phyloP scores from a whole-genome alignment of 1,140 invertebrate species.

The Drosophila cardini region DNA sequence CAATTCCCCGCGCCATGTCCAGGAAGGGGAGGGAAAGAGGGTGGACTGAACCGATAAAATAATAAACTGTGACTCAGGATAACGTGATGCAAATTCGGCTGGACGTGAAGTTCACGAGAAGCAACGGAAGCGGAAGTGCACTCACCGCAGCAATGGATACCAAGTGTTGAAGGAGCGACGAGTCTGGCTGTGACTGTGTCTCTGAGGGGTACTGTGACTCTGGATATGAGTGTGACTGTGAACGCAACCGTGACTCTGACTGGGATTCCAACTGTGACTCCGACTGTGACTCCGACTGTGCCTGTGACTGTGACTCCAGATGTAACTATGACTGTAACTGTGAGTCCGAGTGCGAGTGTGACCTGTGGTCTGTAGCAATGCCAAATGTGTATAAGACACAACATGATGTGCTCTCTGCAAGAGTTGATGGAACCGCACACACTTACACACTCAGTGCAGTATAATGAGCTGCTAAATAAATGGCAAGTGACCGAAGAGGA shows the following conservation, averaged over 20 bases:
- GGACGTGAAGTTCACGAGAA: constrained; percentile 38
- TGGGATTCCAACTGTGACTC: too few relatives aligned
- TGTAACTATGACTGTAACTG: too few relatives aligned
- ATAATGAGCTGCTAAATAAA: constrained; percentile 58
- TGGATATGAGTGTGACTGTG: background rate
- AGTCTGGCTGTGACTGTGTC: background rate
- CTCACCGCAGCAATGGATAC: constrained; percentile 39
- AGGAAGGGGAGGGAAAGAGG: constrained; percentile 3
- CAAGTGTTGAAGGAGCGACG: constrained; percentile 6
- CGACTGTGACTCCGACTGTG: too few relatives aligned
- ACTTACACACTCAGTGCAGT: constrained; percentile 34
- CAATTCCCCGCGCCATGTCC: background rate
- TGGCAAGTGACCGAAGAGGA: constrained; percentile 15
- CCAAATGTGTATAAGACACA: constrained; percentile 7
- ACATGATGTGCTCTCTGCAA: background rate
- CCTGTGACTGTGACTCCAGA: background rate
- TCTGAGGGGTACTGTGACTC: background rate
- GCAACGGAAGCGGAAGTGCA: constrained; percentile 54
- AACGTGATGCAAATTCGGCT: constrained; percentile 49
- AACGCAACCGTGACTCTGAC: background rate
- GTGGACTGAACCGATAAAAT: constrained; percentile 52
- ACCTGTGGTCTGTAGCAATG: constrained; percentile 13
- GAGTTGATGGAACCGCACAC: constrained; percentile 38
- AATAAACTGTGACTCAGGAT: constrained; percentile 43
- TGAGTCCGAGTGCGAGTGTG: background rate